Evolutionary conservation across 2,113 vertebrate species (phyloP).

Genomic region (Pipa parva): DNA sequence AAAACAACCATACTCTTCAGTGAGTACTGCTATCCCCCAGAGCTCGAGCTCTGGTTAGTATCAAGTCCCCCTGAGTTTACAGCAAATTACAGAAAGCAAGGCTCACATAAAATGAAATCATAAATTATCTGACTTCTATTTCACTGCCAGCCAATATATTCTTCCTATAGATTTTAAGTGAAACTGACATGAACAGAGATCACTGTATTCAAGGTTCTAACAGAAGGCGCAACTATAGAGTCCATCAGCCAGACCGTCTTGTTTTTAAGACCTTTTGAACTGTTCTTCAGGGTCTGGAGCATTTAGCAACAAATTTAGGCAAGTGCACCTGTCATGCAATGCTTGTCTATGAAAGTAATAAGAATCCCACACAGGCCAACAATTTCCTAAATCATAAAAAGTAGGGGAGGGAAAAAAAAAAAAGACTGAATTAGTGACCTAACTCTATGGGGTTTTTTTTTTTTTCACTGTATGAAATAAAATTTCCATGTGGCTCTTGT

Average conservation of each 20-base stretch:
- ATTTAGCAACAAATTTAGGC: conserved; percentile 69
- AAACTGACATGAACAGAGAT: conserved; percentile 72
- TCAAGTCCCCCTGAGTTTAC: conserved; percentile 83
- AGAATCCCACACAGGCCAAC: conserved; percentile 64
- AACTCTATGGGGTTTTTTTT: conserved; percentile 77
- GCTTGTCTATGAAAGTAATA: conserved; percentile 67
- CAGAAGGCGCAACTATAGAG: conserved; percentile 68
- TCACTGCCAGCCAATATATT: conserved; percentile 82
- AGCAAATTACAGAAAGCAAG: conserved; percentile 96
- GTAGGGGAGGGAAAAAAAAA: conserved; percentile 49
- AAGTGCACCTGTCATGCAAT: conserved; percentile 67
- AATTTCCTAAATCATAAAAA: conserved; percentile 66
- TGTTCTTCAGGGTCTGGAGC: conserved; percentile 55
- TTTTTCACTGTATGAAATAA: conserved; percentile 90
- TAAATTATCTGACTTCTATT: conserved; percentile 97
- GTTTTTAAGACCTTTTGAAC: conserved; percentile 72
- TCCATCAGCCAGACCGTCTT: conserved; percentile 64
- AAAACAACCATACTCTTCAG: conserved; percentile 78
- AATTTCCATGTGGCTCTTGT: conserved; percentile 95
- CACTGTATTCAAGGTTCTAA: conserved; percentile 66
- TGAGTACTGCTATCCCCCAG: conserved; percentile 70
- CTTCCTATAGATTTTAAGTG: conserved; percentile 78
- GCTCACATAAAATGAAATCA: conserved; percentile 98
- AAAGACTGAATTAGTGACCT: conserved; percentile 68
- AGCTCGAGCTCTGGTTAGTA: conserved; percentile 81